A percentile compares a stretch with the other conserved stretches of the same genome.
Evolutionary conservation across 2,888 invertebrate species (phyloP).

Genomic region (Hololepta plana): DNA sequence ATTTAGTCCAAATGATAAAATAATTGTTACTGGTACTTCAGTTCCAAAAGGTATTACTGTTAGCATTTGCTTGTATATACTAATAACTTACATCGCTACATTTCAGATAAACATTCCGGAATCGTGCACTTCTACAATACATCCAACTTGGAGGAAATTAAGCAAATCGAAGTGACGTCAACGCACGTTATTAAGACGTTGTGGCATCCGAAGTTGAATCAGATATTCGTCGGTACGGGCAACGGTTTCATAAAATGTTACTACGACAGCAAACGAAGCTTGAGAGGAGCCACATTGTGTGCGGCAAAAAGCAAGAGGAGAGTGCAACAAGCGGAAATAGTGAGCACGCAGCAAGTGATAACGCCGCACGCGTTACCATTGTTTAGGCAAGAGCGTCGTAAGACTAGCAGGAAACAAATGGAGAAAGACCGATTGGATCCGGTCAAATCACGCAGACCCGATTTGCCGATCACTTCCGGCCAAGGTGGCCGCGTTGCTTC

Average conservation of each 20-base stretch:
- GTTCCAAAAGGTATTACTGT: constrained; percentile 36
- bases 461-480: constrained; percentile 74
- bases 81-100: constrained; percentile 8
- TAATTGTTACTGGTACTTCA: constrained; percentile 79
- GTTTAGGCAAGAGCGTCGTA: constrained; percentile 80
- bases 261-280: constrained; percentile 74
- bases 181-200: constrained; percentile 73
- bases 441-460: constrained; percentile 63
- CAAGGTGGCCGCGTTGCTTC: constrained; percentile 88
- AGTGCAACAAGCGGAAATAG: constrained; percentile 66
- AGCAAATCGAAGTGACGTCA: constrained; percentile 58
- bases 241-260: constrained; percentile 80
- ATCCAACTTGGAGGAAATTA: too few species aligned
- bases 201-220: constrained; percentile 98
- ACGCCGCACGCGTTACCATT: constrained; percentile 92
- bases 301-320: constrained; percentile 65
- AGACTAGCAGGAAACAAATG: constrained; percentile 76
- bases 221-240: constrained; percentile 82
- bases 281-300: constrained; percentile 81
- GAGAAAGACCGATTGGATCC: constrained; percentile 83
- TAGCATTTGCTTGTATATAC: background rate
- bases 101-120: constrained; percentile 32
- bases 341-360: constrained; percentile 83
- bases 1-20: constrained; percentile 84
- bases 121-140: constrained; percentile 63